These are phyloP conservation scores for Sphyrna mokarran DNA, from an alignment of 2,113 vertebrate genomes.

Conservation along the genomic window DNA sequence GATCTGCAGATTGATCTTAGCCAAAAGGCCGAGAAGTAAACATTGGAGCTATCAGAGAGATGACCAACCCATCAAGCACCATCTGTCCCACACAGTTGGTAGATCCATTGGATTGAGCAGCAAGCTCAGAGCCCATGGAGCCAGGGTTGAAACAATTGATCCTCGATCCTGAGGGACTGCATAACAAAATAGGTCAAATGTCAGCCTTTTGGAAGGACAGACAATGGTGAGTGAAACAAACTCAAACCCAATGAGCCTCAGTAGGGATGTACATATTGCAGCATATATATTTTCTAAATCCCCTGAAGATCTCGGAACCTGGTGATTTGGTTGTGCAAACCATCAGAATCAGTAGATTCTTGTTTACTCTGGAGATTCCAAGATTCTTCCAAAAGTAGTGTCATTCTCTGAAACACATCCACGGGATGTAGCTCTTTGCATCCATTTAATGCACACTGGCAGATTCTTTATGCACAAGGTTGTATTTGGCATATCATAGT, in stretches of 20 bases:
- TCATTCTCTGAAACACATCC: background rate
- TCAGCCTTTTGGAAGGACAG: background rate
- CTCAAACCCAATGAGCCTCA: background rate
- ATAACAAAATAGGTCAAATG: background rate
- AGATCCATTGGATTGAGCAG: background rate
- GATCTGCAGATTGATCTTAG: too few relatives aligned
- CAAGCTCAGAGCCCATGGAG: background rate
- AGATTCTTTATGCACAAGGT: background rate
- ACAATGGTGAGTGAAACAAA: background rate
- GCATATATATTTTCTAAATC: background rate
- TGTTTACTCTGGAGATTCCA: background rate
- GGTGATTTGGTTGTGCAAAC: background rate
- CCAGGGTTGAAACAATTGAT: background rate
- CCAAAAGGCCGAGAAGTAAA: background rate
- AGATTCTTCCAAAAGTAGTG: background rate
- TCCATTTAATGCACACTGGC: background rate
- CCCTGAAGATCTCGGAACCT: background rate
- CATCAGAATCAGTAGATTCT: background rate
- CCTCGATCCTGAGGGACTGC: background rate
- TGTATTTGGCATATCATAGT: background rate
- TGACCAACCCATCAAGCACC: background rate
- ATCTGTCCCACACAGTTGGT: background rate
- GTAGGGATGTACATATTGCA: background rate
- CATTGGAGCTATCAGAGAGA: background rate
- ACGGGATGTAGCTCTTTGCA: background rate